These are phyloP conservation scores for Columba guinea DNA, from an alignment of 2,797 vertebrate species.

Conservation along the genomic window DNA sequence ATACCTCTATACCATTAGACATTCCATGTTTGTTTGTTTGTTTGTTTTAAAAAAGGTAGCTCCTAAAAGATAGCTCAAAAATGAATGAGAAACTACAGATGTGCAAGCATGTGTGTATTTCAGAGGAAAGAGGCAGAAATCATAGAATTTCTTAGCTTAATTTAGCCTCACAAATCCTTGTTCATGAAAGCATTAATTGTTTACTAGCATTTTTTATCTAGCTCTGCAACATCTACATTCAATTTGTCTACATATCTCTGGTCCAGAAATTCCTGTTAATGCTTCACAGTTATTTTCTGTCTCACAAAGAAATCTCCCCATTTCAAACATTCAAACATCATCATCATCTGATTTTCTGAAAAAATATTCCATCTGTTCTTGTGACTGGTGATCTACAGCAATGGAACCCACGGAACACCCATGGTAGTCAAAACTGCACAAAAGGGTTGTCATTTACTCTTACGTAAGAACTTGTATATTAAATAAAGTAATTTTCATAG, in stretches of 20 bases:
- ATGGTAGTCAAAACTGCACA: neutral
- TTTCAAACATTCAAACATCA: neutral
- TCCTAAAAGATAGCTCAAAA: neutral
- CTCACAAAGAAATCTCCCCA: neutral
- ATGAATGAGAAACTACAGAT: neutral
- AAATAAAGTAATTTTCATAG: neutral
- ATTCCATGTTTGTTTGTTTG: neutral
- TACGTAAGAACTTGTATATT: neutral
- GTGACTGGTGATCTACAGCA: neutral
- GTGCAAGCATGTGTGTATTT: neutral
- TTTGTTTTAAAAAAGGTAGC: neutral
- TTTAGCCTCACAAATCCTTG: neutral
- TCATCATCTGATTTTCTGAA: neutral
- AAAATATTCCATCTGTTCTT: neutral
- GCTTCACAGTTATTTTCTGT: neutral
- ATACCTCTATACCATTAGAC: neutral
- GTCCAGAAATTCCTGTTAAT: neutral
- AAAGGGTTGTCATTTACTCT: neutral
- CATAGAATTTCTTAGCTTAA: neutral
- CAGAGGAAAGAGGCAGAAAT: neutral
- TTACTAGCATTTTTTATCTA: neutral
- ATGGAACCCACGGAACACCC: neutral
- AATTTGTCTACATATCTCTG: neutral
- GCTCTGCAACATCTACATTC: neutral
- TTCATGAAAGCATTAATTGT: neutral